Conservation (phyloP, 2,113 vertebrate species). For the Hyla sarda region DNA sequence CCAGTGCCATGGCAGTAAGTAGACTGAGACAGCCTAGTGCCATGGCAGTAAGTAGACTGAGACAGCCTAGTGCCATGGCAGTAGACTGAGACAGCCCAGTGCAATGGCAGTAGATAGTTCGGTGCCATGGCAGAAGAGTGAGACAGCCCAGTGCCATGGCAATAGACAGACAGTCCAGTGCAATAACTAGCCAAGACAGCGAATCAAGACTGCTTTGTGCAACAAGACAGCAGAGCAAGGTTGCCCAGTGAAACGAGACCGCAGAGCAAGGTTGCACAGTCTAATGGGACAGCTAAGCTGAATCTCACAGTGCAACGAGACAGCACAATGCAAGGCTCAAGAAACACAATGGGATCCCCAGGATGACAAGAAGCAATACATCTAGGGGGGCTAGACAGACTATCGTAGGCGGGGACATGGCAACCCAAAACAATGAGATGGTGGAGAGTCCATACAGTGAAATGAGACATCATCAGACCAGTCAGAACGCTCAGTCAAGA, state of each 20-base stretch:
- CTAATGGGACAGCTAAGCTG: neutral
- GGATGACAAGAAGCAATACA: neutral
- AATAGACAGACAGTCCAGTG: neutral
- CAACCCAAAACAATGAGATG: constrained; percentile 18
- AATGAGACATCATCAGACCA: neutral
- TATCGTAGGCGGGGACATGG: neutral
- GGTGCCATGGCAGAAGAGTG: neutral
- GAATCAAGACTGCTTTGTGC: neutral
- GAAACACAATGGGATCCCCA: neutral
- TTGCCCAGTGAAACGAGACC: neutral
- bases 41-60: neutral
- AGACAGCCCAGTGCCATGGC: neutral
- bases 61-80: neutral
- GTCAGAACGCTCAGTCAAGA: neutral
- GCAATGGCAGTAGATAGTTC: neutral
- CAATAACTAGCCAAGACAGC: neutral
- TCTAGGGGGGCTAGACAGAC: constrained; percentile 2
- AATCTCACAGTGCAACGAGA: neutral
- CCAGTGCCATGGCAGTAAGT: neutral
- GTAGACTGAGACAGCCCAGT: neutral
- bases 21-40: neutral
- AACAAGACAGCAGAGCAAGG: neutral
- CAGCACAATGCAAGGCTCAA: neutral
- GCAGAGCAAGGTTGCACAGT: neutral
- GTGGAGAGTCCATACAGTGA: neutral